These are phyloP conservation scores for Hyposmocoma kahamanoa DNA, from an alignment of 1,140 invertebrate genomes.

Conservation along the genomic window DNA sequence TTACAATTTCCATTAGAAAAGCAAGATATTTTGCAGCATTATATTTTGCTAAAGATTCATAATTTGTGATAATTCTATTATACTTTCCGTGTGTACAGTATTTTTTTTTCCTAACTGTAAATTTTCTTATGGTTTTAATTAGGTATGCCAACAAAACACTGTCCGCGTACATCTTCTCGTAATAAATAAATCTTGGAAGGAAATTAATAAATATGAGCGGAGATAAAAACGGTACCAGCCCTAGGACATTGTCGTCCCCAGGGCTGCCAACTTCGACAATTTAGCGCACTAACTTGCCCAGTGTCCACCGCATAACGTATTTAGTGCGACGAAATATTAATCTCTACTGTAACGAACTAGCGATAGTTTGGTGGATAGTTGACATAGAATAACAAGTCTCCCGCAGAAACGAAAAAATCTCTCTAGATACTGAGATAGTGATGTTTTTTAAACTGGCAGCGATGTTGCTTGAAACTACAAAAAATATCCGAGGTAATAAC, in stretches of 20 bases:
- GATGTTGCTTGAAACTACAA: neutral
- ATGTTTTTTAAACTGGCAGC: neutral
- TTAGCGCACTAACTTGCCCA: conserved; percentile 49
- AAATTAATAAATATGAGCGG: no score
- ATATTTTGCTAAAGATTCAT: no score
- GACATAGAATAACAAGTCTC: conserved; percentile 30
- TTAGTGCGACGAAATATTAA: conserved; percentile 69
- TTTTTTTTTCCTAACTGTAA: no score
- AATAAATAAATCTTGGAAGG: no score
- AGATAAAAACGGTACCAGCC: no score
- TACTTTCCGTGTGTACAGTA: no score
- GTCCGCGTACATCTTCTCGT: no score
- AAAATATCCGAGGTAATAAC: neutral
- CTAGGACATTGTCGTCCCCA: conserved; percentile 33
- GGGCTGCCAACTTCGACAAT: conserved; percentile 60
- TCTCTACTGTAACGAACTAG: conserved; percentile 52
- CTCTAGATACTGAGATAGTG: neutral
- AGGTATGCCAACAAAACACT: no score
- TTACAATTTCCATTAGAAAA: no score
- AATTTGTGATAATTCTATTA: no score
- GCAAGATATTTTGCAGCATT: no score
- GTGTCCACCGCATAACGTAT: conserved; percentile 63
- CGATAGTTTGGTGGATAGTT: conserved; percentile 41
- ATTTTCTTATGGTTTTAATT: no score
- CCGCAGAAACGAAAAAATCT: neutral